phyloP scores from a whole-genome alignment of 2,113 vertebrate genomes.

The Manacus vitellinus region DNA sequence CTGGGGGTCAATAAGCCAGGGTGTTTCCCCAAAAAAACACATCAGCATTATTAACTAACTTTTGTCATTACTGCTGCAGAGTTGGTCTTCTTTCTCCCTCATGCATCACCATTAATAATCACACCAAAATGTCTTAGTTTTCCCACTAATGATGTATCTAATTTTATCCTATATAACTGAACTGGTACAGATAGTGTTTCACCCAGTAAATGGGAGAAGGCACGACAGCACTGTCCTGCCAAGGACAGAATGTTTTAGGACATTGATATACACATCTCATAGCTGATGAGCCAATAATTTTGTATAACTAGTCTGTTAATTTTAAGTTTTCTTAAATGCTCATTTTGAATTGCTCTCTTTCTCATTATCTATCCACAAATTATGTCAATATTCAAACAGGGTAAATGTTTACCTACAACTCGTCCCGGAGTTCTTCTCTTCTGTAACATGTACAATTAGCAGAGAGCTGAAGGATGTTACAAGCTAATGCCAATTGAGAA shows the following conservation, averaged over 20 bases:
- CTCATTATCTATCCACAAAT: background rate
- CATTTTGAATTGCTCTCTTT: background rate
- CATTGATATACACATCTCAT: rapidly evolving
- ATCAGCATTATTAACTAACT: slow-evolving; percentile 11
- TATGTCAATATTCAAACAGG: background rate
- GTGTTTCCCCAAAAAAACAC: background rate
- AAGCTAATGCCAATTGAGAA: background rate
- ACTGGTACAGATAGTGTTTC: background rate
- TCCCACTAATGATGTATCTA: slow-evolving; percentile 34
- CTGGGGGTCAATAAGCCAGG: background rate
- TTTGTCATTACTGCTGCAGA: slow-evolving; percentile 21
- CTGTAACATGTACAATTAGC: background rate
- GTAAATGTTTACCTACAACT: background rate
- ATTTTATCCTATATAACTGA: slow-evolving; percentile 53
- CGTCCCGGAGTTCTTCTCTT: background rate
- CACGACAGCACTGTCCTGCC: background rate
- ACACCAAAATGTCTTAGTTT: slow-evolving; percentile 27
- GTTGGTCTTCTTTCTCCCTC: slow-evolving; percentile 49
- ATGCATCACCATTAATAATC: slow-evolving; percentile 46
- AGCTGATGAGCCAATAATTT: background rate
- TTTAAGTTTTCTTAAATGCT: background rate
- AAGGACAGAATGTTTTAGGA: background rate
- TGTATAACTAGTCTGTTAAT: background rate
- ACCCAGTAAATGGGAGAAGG: background rate
- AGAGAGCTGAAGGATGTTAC: background rate